phyloP scores from a whole-genome alignment of 1,140 invertebrate genomes.

The Dryas iulia region DNA sequence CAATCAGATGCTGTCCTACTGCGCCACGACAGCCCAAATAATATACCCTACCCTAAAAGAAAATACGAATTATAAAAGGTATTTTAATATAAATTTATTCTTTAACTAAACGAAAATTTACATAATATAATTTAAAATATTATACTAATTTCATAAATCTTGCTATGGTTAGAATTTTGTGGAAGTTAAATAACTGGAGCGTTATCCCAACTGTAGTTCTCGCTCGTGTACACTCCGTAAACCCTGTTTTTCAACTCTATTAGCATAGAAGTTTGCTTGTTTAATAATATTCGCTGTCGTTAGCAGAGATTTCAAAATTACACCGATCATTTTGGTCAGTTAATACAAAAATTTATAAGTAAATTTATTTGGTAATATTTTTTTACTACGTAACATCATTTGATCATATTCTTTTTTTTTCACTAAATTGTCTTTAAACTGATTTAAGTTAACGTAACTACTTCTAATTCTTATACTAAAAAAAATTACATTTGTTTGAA shows the following conservation, averaged over 20 bases:
- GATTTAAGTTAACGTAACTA: too few species aligned
- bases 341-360: neutral
- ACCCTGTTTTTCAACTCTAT: conserved; percentile 4
- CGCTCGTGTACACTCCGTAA: conserved; percentile 5
- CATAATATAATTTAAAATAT: neutral
- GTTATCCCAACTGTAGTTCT: neutral
- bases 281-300: conserved; percentile 2
- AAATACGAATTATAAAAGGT: too few species aligned
- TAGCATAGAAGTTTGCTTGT: conserved; percentile 7
- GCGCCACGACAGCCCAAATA: too few species aligned
- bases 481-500: too few species aligned
- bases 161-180: neutral
- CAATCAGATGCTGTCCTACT: too few species aligned
- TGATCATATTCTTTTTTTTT: too few species aligned
- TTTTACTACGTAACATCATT: too few species aligned
- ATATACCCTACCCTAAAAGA: too few species aligned
- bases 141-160: neutral
- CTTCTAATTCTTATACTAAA: too few species aligned
- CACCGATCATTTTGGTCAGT: neutral
- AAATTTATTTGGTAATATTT: too few species aligned
- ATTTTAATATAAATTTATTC: neutral
- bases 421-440: too few species aligned
- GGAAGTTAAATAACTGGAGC: neutral
- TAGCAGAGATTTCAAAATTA: neutral
- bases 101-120: neutral